A percentile compares a stretch with the other conserved stretches of the same genome.
Conservation (phyloP, 1,140 invertebrate species). For the Globodera rostochiensis region DNA sequence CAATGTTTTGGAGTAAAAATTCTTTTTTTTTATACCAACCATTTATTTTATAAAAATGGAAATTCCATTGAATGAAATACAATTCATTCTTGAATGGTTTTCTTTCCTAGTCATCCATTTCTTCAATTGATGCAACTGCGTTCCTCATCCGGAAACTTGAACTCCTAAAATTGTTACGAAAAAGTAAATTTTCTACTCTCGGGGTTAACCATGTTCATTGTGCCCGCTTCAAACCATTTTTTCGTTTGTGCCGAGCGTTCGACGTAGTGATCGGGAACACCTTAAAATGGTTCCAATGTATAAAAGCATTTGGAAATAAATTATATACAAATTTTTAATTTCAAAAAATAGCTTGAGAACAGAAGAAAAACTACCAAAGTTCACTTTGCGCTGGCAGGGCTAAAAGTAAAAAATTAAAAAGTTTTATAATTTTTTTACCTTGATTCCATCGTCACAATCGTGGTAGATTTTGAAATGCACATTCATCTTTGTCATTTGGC, state of each 20-base stretch:
- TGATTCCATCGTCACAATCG: slow-evolving; percentile 49
- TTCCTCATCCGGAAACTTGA: neutral
- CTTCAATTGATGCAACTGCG: neutral
- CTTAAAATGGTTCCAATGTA: neutral
- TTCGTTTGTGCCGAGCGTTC: slow-evolving; percentile 38
- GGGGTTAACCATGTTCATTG: slow-evolving; percentile 48
- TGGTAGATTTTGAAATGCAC: slow-evolving; percentile 53
- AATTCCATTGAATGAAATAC: no score
- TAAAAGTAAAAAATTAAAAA: slow-evolving; percentile 19
- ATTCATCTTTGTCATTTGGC: slow-evolving; percentile 47
- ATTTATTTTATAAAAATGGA: no score
- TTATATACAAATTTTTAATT: no score
- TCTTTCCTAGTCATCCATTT: neutral
- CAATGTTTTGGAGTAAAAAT: no score
- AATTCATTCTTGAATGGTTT: no score
- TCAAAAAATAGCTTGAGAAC: no score
- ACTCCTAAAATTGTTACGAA: neutral
- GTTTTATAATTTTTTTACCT: slow-evolving; percentile 10
- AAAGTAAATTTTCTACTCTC: neutral
- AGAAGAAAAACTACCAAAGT: slow-evolving; percentile 25
- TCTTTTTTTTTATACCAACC: no score
- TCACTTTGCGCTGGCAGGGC: slow-evolving; percentile 50
- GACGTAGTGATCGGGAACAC: slow-evolving; percentile 49
- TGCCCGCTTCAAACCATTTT: slow-evolving; percentile 58
- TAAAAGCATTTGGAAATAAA: neutral